Base-by-base conservation (phyloP, 2,113 vertebrate species). In the Callospermophilus lateralis region DNA sequence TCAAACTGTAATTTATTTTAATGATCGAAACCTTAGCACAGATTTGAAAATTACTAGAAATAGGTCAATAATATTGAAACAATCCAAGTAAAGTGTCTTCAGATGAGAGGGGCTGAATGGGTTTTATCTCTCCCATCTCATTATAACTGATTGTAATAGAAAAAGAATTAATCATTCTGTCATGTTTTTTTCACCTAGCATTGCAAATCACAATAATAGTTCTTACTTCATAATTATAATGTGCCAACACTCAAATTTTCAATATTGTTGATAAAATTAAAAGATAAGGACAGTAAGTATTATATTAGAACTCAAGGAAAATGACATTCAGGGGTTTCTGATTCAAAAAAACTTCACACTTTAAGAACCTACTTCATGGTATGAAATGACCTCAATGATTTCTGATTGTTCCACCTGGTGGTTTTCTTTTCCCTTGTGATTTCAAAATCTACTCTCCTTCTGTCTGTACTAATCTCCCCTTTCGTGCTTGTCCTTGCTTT, bases 21-120 rank as follows among this genome's bases (percentile, higher is more conserved):
- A 51, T 77, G 22, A 98, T 96, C 95, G 96, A 97, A 98, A 96
- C 30, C 58, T 95, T 96, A 96, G 77, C 73, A 72, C 96, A 84
- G 93, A 95, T 45, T 92, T 93, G 17, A 97, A 88, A 97, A 90
- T 87, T 78, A 68, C 72, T 48, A 85, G 58, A 88, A 97, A 98
- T 96, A 95, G 58, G 34, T 93, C 77, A 97, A 72, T 91, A 48
- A 80, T 95, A 96, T 91, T 91, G 76, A 95, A 96, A 6, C 26
- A 95, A 94, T n/a, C 72, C 94, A 96, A 97, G 86, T 94, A 95
- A 96, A 94, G 30, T 58, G 7, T 58, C 19, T 85, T 93, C 87
- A 77, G 65, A 93, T 77, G 39, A 94, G 51, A 81, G 28, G 20
- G 20, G 45, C 6, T 51, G 34, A 84, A 72, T 65, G 80, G 42